These are phyloP conservation scores for Palythoa grandis DNA, from an alignment of 92 coral and sea anemone species.

Conservation along the genomic window DNA sequence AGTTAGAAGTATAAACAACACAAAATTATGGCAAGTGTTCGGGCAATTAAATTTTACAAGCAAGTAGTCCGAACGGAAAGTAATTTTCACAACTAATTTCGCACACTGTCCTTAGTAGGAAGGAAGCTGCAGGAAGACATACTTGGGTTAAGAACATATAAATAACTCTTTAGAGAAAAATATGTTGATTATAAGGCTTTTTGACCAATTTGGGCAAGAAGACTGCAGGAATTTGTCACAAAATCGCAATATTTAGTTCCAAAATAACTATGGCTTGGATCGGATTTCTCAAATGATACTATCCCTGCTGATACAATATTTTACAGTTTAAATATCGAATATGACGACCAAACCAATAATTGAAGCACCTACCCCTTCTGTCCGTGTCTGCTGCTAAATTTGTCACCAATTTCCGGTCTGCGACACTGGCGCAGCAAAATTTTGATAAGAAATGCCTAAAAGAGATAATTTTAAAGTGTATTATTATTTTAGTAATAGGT, in stretches of 20 bases:
- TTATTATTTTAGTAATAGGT: not conserved
- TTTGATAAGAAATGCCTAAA: constrained; percentile 92
- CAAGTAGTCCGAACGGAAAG: no score
- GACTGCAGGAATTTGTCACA: not conserved
- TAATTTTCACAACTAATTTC: no score
- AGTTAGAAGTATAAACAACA: no score
- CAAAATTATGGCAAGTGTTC: no score
- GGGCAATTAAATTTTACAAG: no score
- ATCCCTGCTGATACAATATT: not conserved
- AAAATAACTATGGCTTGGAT: not conserved
- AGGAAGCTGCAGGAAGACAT: not conserved
- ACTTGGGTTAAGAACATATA: not conserved
- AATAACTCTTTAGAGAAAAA: no score
- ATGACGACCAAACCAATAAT: not conserved
- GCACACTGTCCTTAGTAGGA: no score
- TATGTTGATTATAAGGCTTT: no score
- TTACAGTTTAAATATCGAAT: not conserved
- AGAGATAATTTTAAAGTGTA: not conserved
- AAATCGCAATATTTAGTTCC: not conserved
- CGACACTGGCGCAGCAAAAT: constrained; percentile 94
- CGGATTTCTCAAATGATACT: no score
- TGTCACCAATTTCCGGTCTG: constrained; percentile 97
- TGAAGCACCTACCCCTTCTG: constrained; percentile 84
- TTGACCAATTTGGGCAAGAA: no score
- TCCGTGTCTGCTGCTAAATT: constrained; percentile 98